phyloP scores from a whole-genome alignment of 2,888 invertebrate species.

The Biston betularia region DNA sequence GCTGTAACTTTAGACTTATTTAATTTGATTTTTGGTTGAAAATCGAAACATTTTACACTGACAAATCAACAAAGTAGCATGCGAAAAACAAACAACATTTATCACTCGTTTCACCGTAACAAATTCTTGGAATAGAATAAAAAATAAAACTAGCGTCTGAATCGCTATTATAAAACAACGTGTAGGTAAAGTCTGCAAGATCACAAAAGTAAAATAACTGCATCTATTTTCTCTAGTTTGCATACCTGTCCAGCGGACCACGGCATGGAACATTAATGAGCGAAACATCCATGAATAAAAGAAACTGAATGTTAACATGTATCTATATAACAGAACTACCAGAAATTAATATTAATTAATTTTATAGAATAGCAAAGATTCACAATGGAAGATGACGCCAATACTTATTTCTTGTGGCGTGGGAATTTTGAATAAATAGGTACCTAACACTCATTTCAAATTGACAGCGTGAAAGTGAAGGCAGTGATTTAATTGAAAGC shows the following conservation, averaged over 20 bases:
- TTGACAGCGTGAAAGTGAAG: slow-evolving; percentile 11
- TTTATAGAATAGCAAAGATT: neutral
- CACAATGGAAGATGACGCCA: slow-evolving; percentile 14
- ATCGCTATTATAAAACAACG: neutral
- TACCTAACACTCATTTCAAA: slow-evolving; percentile 9
- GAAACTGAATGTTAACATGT: slow-evolving; percentile 23
- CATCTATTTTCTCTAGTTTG: slow-evolving; percentile 51
- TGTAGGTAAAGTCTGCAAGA: slow-evolving; percentile 8
- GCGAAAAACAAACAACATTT: no score
- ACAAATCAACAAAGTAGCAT: no score
- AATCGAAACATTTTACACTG: no score
- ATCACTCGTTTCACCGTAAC: no score
- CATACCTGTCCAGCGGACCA: slow-evolving; percentile 55
- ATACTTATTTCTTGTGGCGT: slow-evolving; percentile 12
- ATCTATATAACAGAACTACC: slow-evolving; percentile 1
- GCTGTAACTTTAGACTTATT: no score
- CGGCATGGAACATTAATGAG: slow-evolving; percentile 47
- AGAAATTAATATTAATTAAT: slow-evolving; percentile 6
- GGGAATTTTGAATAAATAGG: slow-evolving; percentile 9
- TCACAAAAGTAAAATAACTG: slow-evolving; percentile 23
- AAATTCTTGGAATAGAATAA: no score
- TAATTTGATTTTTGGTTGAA: no score
- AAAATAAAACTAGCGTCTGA: neutral
- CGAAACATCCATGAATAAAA: slow-evolving; percentile 36
- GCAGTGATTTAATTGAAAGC: slow-evolving; percentile 15